phyloP scores from a whole-genome alignment of 92 coral and sea anemone genomes.

The Actinostola sp. region DNA sequence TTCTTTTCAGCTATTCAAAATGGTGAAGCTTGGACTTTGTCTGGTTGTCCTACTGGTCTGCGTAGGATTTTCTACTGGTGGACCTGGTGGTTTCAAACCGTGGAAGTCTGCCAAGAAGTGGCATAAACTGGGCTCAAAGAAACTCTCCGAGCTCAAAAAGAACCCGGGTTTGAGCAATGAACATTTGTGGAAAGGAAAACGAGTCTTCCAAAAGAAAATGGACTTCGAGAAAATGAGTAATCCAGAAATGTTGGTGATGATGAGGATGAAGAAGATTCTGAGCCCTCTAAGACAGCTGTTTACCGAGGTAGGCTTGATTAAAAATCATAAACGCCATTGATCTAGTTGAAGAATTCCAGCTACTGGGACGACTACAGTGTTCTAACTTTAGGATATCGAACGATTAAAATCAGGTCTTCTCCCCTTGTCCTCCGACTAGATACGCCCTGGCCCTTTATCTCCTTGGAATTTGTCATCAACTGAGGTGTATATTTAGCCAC shows the following conservation, averaged over 20 bases:
- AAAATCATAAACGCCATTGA: too few species aligned
- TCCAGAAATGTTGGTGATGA: conserved; percentile 34
- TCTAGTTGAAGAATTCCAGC: too few species aligned
- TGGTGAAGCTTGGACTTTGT: neutral
- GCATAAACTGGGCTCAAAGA: neutral
- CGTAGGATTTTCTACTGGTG: neutral
- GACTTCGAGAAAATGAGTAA: conserved; percentile 24
- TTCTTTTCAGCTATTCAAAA: neutral
- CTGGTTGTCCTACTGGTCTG: neutral
- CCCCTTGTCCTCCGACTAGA: too few species aligned
- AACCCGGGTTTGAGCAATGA: too few species aligned
- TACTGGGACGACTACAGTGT: too few species aligned
- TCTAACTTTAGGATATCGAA: too few species aligned
- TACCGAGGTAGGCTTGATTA: conserved; percentile 24
- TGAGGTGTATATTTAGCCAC: too few species aligned
- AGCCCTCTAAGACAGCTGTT: conserved; percentile 25
- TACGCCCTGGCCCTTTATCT: too few species aligned
- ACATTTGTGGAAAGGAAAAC: neutral
- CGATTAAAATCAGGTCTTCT: too few species aligned
- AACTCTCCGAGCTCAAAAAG: neutral
- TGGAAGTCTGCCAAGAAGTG: neutral
- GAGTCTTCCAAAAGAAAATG: neutral
- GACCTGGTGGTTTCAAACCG: neutral
- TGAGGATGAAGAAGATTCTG: conserved; percentile 43
- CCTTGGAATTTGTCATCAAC: too few species aligned